These are phyloP conservation scores for Nephotettix cincticeps DNA, from an alignment of 1,140 invertebrate species.

Conservation along the genomic window DNA sequence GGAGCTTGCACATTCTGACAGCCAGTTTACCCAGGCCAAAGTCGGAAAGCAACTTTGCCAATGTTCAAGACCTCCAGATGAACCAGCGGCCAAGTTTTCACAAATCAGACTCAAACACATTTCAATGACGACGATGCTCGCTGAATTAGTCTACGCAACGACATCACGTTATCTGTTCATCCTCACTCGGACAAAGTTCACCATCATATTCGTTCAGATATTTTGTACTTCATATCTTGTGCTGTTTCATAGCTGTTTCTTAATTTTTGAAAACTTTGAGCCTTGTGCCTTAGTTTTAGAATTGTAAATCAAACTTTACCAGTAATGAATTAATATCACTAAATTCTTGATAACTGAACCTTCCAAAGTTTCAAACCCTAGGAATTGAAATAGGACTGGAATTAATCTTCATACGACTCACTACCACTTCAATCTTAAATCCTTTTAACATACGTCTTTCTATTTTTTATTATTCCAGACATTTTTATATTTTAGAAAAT, in stretches of 20 bases:
- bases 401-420: no score
- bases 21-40: slow-evolving; percentile 70
- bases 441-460: no score
- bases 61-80: slow-evolving; percentile 54
- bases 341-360: no score
- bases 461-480: no score
- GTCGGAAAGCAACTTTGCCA: slow-evolving; percentile 78
- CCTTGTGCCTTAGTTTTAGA: slow-evolving; percentile 4
- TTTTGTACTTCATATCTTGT: neutral
- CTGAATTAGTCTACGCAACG: slow-evolving; percentile 22
- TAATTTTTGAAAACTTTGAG: neutral
- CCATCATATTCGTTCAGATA: slow-evolving; percentile 3
- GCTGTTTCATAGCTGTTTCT: slow-evolving; percentile 4
- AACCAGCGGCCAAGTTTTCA: slow-evolving; percentile 67
- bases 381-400: no score
- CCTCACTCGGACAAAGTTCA: neutral
- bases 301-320: no score
- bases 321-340: no score
- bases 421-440: no score
- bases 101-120: slow-evolving; percentile 71
- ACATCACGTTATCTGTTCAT: slow-evolving; percentile 1
- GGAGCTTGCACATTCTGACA: slow-evolving; percentile 44
- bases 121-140: slow-evolving; percentile 57
- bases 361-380: no score
- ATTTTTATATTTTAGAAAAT: no score